Base-by-base conservation (phyloP, 2,888 invertebrate species). In the Zhengitettix transpicula region DNA sequence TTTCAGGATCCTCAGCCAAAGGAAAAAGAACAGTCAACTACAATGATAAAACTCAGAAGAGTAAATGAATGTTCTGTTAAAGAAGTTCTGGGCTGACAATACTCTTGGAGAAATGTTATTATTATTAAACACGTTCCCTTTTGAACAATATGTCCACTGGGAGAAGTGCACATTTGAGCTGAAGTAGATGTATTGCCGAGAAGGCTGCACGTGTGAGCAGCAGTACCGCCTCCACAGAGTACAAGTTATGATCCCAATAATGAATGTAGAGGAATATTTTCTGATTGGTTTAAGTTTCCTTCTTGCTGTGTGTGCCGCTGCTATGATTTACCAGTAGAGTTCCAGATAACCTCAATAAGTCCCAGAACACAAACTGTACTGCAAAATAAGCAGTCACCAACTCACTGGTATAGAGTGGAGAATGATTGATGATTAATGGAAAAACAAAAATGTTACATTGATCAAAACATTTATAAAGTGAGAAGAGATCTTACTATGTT, bases 31-130 rank as follows among this genome's bases (percentile, higher is more conserved):
- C 42, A 56, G 42, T 42, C 17, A 14, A 11, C 42, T 16, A 40
- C 56, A 42, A 40, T 42, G 16, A 17, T 17, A 9, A 56, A 56
- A 56, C 56, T 56, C 17, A 17, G 56, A 56, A 42, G 56, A 40
- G 42, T 56, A 55, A 92, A 92, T 70, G 93, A 93, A 0, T 94
- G 93, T 68, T 91, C 92, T 10, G 89, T 90, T 0, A 90, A 90
- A 68, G 90, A 91, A 69, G 92, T 93, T 92, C 70, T 94, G 94
- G 94, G 93, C 93, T 0, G 93, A 93, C 71, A 93, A 90, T 71
- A 93, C 92, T 0, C 79, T 92, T 0, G 92, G 93, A 0, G 91
- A 93, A 72, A 84, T 90, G 2, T 75, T 93, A 59, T 93, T 93
- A 0, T 77, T 94, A 1, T 78, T 94, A 9, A 94, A 94, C 74